These are phyloP conservation scores for Boloria selene DNA, from an alignment of 2,888 invertebrate genomes.

Conservation along the genomic window DNA sequence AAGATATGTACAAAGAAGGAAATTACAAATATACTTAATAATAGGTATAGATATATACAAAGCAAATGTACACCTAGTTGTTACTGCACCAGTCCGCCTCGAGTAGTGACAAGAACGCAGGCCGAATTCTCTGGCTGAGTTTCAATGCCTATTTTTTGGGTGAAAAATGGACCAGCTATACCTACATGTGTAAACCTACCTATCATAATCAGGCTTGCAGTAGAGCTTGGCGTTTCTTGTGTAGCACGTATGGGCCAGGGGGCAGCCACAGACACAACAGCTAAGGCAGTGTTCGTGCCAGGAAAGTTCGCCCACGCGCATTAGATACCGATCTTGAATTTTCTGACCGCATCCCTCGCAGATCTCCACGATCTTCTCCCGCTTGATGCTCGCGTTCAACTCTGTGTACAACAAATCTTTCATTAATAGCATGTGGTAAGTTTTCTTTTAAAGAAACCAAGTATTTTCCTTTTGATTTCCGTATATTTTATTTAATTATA, in stretches of 20 bases:
- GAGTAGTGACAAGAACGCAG: no score
- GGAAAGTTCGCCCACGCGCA: conserved; percentile 95
- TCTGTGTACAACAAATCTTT: conserved; percentile 58
- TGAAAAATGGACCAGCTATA: no score
- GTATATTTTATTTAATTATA: no score
- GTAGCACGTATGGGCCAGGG: conserved; percentile 96
- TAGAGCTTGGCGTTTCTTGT: conserved; percentile 96
- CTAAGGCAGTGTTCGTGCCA: conserved; percentile 98
- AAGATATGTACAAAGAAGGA: no score
- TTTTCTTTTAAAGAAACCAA: conserved; percentile 12
- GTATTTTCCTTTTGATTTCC: no score
- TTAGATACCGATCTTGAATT: conserved; percentile 96
- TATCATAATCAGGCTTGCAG: conserved; percentile 98
- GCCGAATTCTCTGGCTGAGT: no score
- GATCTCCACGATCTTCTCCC: conserved; percentile 91
- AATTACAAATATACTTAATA: no score
- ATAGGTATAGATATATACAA: no score
- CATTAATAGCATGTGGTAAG: conserved; percentile 62
- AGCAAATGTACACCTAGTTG: no score
- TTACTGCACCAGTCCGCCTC: no score
- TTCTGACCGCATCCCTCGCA: conserved; percentile 98
- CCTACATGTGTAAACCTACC: conserved; percentile 80
- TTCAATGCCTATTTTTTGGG: no score
- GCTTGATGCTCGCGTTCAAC: conserved; percentile 84
- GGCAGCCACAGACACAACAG: conserved; percentile 96